These are phyloP conservation scores for Apostichopus californicus DNA, from an alignment of 35 echinoderm and acorn worm species.

Conservation along the genomic window DNA sequence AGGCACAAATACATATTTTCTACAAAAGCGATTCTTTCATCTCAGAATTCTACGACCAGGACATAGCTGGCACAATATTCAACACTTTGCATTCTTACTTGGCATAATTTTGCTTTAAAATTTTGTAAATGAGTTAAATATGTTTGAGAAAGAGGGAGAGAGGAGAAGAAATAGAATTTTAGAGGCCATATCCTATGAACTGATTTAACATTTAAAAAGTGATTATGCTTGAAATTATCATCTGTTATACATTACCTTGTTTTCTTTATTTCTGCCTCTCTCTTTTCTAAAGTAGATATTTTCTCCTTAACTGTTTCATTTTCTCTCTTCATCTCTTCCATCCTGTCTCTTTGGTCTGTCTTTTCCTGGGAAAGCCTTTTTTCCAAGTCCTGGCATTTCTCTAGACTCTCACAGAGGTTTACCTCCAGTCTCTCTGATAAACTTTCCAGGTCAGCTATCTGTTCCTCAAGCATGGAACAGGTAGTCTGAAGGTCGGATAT, in stretches of 20 bases:
- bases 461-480: slow-evolving; percentile 92
- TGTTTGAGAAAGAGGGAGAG: too few species aligned
- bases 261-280: not conserved
- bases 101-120: too few species aligned
- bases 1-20: too few species aligned
- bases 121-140: too few species aligned
- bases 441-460: slow-evolving; percentile 84
- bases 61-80: too few species aligned
- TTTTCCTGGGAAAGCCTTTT: slow-evolving; percentile 21
- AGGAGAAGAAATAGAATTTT: too few species aligned
- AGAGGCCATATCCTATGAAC: too few species aligned
- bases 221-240: too few species aligned
- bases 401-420: slow-evolving; percentile 34
- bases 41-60: too few species aligned
- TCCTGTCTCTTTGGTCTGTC: slow-evolving; percentile 34
- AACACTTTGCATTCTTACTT: too few species aligned
- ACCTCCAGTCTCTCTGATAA: slow-evolving; percentile 74
- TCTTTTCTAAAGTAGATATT: slow-evolving; percentile 11
- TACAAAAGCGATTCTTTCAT: too few species aligned
- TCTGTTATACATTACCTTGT: not conserved
- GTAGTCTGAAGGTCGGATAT: slow-evolving; percentile 85
- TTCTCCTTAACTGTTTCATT: slow-evolving; percentile 36
- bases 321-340: slow-evolving; percentile 50
- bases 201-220: too few species aligned
- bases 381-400: slow-evolving; percentile 44